Conservation (phyloP, 2,888 invertebrate genomes). For the Arge pagana region DNA sequence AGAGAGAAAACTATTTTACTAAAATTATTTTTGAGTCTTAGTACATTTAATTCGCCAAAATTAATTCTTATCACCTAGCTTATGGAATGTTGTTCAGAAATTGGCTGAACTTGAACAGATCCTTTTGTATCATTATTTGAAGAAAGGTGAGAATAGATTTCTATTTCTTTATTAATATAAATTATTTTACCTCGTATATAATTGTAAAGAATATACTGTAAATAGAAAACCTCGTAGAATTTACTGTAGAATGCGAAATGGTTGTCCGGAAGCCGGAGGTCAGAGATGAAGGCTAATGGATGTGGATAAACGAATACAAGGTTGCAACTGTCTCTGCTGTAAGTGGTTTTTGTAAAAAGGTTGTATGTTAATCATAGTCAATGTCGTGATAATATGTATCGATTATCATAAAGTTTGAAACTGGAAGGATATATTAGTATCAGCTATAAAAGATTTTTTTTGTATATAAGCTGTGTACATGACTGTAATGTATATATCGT, state of each 20-base stretch:
- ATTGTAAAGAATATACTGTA: slow-evolving; percentile 47
- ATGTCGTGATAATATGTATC: slow-evolving; percentile 29
- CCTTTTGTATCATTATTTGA: neutral
- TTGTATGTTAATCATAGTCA: slow-evolving; percentile 32
- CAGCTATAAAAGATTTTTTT: slow-evolving; percentile 22
- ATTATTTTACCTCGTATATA: slow-evolving; percentile 40
- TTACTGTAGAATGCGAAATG: slow-evolving; percentile 25
- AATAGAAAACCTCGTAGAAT: slow-evolving; percentile 34
- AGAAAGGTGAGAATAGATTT: neutral
- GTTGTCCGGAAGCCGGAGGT: slow-evolving; percentile 4
- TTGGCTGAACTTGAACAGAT: neutral
- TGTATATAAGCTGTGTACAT: slow-evolving; percentile 35
- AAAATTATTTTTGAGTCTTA: too few species aligned
- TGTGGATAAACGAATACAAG: slow-evolving; percentile 4
- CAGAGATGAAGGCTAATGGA: neutral
- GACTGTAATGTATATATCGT: slow-evolving; percentile 31
- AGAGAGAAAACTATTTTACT: neutral
- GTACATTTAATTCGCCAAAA: too few species aligned
- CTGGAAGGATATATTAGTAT: slow-evolving; percentile 17
- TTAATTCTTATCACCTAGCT: too few species aligned
- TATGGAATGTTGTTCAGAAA: too few species aligned
- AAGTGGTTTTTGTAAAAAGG: slow-evolving; percentile 37
- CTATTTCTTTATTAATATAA: slow-evolving; percentile 2
- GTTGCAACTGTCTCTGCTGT: slow-evolving; percentile 46
- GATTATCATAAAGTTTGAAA: slow-evolving; percentile 32